Base-by-base conservation (phyloP, 64 coral and sea anemone species). In the Platygyra sinensis region DNA sequence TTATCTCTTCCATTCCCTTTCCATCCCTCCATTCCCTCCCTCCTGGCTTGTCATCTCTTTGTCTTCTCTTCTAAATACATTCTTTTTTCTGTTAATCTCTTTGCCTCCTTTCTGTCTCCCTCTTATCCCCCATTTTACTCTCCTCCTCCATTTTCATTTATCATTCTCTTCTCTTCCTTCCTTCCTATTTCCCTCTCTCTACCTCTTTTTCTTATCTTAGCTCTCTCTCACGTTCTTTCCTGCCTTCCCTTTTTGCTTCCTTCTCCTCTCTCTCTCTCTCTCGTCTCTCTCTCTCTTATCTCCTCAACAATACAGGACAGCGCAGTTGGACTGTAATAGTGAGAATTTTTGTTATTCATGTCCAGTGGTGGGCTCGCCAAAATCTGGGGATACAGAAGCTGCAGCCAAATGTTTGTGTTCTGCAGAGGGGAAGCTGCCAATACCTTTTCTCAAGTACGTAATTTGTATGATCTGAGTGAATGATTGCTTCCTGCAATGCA, bases 311-410 rank as follows among this genome's bases (percentile, higher is more conserved):
- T 50, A 20, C 18, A 14, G 75, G 27, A 50, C 15, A 20, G 12
- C 15, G 31, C 0, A 19, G 31, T 63, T 28, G 50, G 27, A 29
- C 10, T 46, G 32, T 46, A 38, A 67, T 29, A 4, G 10, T n/a
- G n/a, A n/a, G 78, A 10, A 62, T 9, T 80, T 59, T 60, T 46
- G 10, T 38, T 25, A 30, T 4, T 52, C 77, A 2, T 75, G 52
- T 90, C 32, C 30, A 98, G n/a, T n/a, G n/a, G n/a, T n/a, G n/a
- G 96, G 59, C 86, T 98, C 15, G 77, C n/a, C 74, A 24, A 98
- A 98, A 87, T 79, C 96, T 59, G 90, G 90, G 6, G 81, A 94
- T 72, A 74, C 75, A 60, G 93, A 90, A 24, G 75, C 75, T 39
- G 93, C 96, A 30, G 46, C 81, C 18, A 83, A 73, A 24, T 87